Evolutionary conservation across 1,140 invertebrate species (phyloP).

Genomic region (Acromyrmex echinatior): DNA sequence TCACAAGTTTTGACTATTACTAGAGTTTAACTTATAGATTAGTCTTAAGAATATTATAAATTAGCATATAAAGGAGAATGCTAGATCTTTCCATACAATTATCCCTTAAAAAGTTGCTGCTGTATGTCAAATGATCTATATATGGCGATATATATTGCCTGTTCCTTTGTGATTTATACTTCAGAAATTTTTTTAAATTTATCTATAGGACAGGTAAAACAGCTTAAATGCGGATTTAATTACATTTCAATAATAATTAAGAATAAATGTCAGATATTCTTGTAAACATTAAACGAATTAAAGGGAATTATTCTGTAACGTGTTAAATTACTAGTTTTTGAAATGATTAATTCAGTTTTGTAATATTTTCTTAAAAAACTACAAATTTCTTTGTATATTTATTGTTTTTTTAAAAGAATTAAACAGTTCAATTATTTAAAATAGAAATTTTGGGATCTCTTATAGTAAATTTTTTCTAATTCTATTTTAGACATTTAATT

Average conservation of each 20-base stretch:
- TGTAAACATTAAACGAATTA: conserved; percentile 2
- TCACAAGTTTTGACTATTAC: conserved; percentile 64
- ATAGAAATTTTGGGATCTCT: not conserved
- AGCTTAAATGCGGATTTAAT: not conserved
- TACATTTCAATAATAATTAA: not conserved
- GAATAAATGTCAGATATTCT: not conserved
- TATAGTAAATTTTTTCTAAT: not conserved
- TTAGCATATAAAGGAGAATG: conserved; percentile 29
- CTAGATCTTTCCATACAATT: conserved; percentile 22
- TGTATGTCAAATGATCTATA: conserved; percentile 2
- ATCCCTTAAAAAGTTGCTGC: not conserved
- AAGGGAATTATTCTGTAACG: conserved; percentile 16
- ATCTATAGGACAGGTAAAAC: not conserved
- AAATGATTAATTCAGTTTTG: not conserved
- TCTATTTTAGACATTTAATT: not conserved
- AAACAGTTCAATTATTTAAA: not conserved
- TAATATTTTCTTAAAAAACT: not conserved
- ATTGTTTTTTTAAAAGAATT: not conserved
- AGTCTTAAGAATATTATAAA: conserved; percentile 27
- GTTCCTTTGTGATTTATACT: conserved; percentile 13
- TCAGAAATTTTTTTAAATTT: conserved; percentile 13
- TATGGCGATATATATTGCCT: conserved; percentile 29
- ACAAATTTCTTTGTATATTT: not conserved
- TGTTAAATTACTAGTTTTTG: not conserved
- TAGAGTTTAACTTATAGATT: conserved; percentile 47